These are phyloP conservation scores for Bedellia somnulentella DNA, from an alignment of 2,888 invertebrate species.

Conservation along the genomic window DNA sequence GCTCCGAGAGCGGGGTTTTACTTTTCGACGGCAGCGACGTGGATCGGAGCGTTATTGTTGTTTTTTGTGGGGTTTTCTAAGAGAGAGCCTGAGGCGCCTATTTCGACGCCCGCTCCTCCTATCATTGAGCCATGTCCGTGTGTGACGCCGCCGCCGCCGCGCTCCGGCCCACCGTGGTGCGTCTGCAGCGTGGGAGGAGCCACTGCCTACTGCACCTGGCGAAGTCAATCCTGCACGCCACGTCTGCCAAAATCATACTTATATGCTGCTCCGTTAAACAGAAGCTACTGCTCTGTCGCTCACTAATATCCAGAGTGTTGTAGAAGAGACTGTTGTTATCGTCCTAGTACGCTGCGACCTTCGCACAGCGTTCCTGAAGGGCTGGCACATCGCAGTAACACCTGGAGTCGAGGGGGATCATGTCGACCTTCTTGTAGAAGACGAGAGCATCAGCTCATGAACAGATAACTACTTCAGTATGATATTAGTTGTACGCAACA, in stretches of 20 bases:
- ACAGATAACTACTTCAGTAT: constrained; percentile 84
- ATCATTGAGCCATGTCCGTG: constrained; percentile 40
- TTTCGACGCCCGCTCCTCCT: constrained; percentile 42
- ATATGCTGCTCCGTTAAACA: constrained; percentile 65
- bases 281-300: constrained; percentile 26
- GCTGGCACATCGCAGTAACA: constrained; percentile 53
- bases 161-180: constrained; percentile 56
- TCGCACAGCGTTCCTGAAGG: constrained; percentile 76
- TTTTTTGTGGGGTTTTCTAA: constrained; percentile 78
- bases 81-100: constrained; percentile 53
- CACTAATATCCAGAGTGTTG: constrained; percentile 29
- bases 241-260: constrained; percentile 63
- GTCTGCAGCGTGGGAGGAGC: constrained; percentile 47
- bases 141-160: constrained; percentile 39
- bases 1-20: constrained; percentile 81
- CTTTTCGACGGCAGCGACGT: constrained; percentile 78
- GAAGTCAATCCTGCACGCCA: constrained; percentile 28
- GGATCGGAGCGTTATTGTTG: constrained; percentile 75
- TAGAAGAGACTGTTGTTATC: constrained; percentile 35
- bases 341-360: constrained; percentile 51
- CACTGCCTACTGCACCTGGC: constrained; percentile 53
- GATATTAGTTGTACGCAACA: constrained; percentile 24
- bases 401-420: constrained; percentile 37
- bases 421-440: constrained; percentile 44
- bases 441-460: constrained; percentile 77